Conservation (phyloP, 2,113 vertebrate species). For the Hystrix brachyura region DNA sequence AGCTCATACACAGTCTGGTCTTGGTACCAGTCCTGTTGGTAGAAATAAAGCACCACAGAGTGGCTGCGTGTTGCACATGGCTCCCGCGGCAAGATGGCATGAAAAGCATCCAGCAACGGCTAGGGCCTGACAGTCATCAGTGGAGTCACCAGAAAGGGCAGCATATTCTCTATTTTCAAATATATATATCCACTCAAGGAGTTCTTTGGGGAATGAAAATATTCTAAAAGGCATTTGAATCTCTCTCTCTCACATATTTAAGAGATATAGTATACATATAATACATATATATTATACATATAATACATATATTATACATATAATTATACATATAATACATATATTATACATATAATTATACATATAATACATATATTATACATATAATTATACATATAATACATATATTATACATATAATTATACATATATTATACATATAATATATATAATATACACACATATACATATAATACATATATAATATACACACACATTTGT, state of each 20-base stretch:
- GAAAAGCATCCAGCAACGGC: background rate
- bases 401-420: background rate
- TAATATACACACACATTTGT: background rate
- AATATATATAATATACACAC: too few relatives aligned
- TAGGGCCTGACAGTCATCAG: background rate
- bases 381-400: too few relatives aligned
- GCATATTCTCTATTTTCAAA: background rate
- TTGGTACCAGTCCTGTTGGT: background rate
- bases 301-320: too few relatives aligned
- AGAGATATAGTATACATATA: too few relatives aligned
- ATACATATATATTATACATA: too few relatives aligned
- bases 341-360: too few relatives aligned
- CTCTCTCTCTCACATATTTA: background rate
- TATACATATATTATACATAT: too few relatives aligned
- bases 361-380: too few relatives aligned
- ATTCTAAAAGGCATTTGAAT: constrained; percentile 26
- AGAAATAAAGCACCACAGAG: background rate
- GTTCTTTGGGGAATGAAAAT: background rate
- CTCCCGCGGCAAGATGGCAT: rapidly evolving
- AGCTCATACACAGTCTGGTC: background rate
- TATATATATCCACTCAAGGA: background rate
- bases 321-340: too few relatives aligned
- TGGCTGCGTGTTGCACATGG: background rate
- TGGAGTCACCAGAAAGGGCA: background rate
- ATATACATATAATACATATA: too few relatives aligned